Conservation (phyloP, 2,113 vertebrate genomes). For the Struthio camelus region DNA sequence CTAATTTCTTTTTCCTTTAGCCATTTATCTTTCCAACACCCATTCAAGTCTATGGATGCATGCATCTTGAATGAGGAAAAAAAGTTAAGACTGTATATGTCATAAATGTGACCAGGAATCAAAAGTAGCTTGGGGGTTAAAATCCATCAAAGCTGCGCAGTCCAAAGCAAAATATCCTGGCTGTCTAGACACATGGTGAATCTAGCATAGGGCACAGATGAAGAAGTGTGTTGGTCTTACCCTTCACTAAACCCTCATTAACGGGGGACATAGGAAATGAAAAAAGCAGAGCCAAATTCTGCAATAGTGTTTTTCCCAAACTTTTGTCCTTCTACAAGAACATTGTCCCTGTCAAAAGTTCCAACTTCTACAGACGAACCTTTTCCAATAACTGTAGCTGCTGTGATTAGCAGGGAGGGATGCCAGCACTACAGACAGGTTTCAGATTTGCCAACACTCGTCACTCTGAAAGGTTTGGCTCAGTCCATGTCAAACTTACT, state of each 20-base stretch:
- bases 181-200: neutral
- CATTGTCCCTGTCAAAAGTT: neutral
- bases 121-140: slow-evolving; percentile 56
- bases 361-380: neutral
- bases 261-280: neutral
- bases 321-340: neutral
- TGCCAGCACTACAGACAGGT: neutral
- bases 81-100: slow-evolving; percentile 19
- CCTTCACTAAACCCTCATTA: too few species aligned
- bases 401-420: neutral
- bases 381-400: neutral
- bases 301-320: neutral
- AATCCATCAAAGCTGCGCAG: slow-evolving; percentile 6
- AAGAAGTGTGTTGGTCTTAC: neutral
- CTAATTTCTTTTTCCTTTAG: slow-evolving; percentile 64
- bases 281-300: neutral
- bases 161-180: slow-evolving; percentile 18
- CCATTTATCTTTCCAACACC: slow-evolving; percentile 61
- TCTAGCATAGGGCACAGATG: neutral
- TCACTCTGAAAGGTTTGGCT: neutral
- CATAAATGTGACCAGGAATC: slow-evolving; percentile 51
- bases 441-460: rapidly evolving
- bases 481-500: neutral
- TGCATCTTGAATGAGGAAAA: slow-evolving; percentile 22
- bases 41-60: slow-evolving; percentile 40